These are phyloP conservation scores for Dolichomitus sp. DNA, from an alignment of 2,888 invertebrate species.

Conservation along the genomic window DNA sequence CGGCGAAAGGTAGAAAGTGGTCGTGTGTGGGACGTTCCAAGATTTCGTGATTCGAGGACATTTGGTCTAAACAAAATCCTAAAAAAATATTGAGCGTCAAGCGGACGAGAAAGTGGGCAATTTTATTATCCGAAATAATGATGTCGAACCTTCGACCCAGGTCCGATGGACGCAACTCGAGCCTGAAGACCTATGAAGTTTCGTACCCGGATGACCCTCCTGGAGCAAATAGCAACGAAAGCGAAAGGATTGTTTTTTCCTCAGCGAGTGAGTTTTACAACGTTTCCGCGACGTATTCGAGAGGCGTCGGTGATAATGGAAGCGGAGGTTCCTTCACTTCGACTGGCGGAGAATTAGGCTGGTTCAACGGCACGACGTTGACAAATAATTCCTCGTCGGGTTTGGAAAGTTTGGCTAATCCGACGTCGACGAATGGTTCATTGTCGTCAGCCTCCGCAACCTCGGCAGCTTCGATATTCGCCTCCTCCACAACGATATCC, in stretches of 20 bases:
- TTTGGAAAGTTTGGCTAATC: constrained; percentile 39
- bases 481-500: constrained; percentile 68
- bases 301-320: constrained; percentile 46
- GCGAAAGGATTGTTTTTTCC: constrained; percentile 17
- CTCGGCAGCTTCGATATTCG: constrained; percentile 55
- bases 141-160: constrained; percentile 37
- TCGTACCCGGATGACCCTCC: constrained; percentile 57
- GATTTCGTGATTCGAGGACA: constrained; percentile 75
- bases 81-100: neutral
- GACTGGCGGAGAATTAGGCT: constrained; percentile 71
- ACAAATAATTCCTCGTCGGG: constrained; percentile 60
- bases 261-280: constrained; percentile 32
- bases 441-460: constrained; percentile 50
- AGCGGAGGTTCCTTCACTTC: constrained; percentile 16
- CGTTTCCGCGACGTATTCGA: constrained; percentile 50
- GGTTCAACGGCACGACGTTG: constrained; percentile 75
- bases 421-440: constrained; percentile 26
- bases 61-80: neutral
- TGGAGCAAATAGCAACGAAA: constrained; percentile 24
- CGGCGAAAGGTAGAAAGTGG: constrained; percentile 57
- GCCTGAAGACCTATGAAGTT: constrained; percentile 42
- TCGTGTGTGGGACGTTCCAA: constrained; percentile 71
- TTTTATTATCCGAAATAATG: constrained; percentile 32
- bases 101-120: neutral
- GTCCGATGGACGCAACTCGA: constrained; percentile 50